Conservation (phyloP, 2,113 vertebrate genomes). For the Pristiophorus japonicus region DNA sequence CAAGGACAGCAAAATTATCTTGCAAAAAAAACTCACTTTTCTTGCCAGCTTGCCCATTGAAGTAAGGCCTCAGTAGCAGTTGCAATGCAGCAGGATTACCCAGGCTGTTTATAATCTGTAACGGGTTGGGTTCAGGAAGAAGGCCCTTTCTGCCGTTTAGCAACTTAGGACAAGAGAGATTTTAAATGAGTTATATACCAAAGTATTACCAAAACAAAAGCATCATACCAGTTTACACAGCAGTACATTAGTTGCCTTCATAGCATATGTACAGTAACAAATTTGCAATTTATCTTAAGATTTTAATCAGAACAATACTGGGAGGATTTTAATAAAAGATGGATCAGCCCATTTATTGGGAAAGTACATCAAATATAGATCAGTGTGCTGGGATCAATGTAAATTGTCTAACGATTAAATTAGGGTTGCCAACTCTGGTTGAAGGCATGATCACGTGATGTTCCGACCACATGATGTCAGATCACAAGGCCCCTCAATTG, state of each 20-base stretch:
- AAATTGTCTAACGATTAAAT: too few relatives aligned
- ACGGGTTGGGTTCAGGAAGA: constrained; percentile 83
- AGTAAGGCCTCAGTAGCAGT: constrained; percentile 81
- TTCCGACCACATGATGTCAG: too few relatives aligned
- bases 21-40: constrained; percentile 57
- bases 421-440: too few relatives aligned
- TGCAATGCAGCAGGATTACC: constrained; percentile 89
- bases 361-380: neutral
- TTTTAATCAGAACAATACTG: neutral
- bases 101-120: constrained; percentile 88
- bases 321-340: neutral
- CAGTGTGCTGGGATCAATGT: neutral
- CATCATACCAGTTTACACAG: neutral
- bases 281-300: neutral
- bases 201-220: neutral
- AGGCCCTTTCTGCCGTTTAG: constrained; percentile 84
- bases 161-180: constrained; percentile 63
- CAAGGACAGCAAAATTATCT: neutral
- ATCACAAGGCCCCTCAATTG: too few relatives aligned
- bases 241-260: neutral
- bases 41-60: constrained; percentile 62
- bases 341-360: neutral
- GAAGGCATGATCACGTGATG: too few relatives aligned
- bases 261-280: neutral
- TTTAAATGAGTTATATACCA: neutral